Evolutionary conservation across 2,797 vertebrate genomes (phyloP), one percentile per base, ranked within the genome.

Genomic region (Pseudocheirus occidentalis): DNA sequence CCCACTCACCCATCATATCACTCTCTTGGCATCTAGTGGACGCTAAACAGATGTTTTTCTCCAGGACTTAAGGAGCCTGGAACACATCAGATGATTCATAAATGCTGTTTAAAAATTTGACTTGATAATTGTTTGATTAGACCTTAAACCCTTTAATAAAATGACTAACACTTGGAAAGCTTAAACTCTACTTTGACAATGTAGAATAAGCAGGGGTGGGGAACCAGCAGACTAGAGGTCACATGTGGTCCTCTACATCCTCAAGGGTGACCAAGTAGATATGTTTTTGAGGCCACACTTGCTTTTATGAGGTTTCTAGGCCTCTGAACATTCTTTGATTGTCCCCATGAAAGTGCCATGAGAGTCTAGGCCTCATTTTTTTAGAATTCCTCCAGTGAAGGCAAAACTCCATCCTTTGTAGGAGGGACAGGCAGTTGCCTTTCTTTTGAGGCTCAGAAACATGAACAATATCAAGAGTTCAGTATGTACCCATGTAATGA

Each of bases 371-470:
- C 1, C 1, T 66, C 28, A n/a, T 62, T 94, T 40, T 40, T 34
- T 95, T 28, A 94, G 40, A 95, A 95, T 95, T 91, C 31, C 89
- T 40, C 52, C n/a, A 91, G 54, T 62, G 54, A 81, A 81, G 31
- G 55, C 46, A 96, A 91, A 73, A 53, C 53, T 56, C 66, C 40
- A 91, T 95, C 95, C 90, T 96, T 96, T 55, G 24, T 46, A 57
- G 29, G 6, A 53, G 52, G 21, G 6, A 90, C 9, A 13, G 59
- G 90, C 95, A 11, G 53, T 53, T 53, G 53, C 53, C 96, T 95
- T 97, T 96, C 92, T 93, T 55, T 59, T 92, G 14, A 95, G 95
- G 95, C 62, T 87, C 93, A 95, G 93, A 92, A 53, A n/a, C 5
- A 66, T 16, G 12, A 66, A n/a, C 34, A 66, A n/a, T 16, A 66